phyloP scores from a whole-genome alignment of 2,113 vertebrate species.

The Carlito syrichta region DNA sequence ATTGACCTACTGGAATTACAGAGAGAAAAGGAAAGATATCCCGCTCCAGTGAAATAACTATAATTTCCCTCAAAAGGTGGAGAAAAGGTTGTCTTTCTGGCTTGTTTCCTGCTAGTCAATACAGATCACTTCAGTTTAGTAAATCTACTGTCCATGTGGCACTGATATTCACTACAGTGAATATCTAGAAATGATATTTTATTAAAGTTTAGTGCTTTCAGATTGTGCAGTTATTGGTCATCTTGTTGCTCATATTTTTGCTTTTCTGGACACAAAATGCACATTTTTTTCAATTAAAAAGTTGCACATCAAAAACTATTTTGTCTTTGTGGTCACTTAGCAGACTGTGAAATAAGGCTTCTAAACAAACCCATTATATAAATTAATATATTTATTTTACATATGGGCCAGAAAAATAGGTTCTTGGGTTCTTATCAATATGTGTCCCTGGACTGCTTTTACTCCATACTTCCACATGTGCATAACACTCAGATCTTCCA shows the following conservation, averaged over 20 bases:
- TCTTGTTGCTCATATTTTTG: neutral
- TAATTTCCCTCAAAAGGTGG: neutral
- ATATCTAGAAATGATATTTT: neutral
- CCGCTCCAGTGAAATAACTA: rapidly evolving
- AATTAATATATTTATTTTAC: neutral
- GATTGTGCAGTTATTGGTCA: neutral
- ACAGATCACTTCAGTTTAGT: neutral
- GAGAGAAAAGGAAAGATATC: rapidly evolving
- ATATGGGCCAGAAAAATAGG: neutral
- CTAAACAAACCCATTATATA: neutral
- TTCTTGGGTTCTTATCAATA: neutral
- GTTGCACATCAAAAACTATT: neutral
- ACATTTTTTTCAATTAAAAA: constrained; percentile 21
- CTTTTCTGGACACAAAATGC: neutral
- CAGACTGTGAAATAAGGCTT: neutral
- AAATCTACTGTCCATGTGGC: neutral
- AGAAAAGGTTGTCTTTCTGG: neutral
- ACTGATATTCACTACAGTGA: neutral
- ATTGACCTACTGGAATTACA: neutral
- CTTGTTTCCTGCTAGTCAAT: neutral
- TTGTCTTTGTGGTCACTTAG: neutral
- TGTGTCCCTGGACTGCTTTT: neutral
- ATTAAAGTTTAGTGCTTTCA: neutral
- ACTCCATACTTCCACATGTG: neutral
- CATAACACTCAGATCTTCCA: neutral